These are phyloP conservation scores for Clepsis dumicolana DNA, from an alignment of 2,888 invertebrate species.

Conservation along the genomic window DNA sequence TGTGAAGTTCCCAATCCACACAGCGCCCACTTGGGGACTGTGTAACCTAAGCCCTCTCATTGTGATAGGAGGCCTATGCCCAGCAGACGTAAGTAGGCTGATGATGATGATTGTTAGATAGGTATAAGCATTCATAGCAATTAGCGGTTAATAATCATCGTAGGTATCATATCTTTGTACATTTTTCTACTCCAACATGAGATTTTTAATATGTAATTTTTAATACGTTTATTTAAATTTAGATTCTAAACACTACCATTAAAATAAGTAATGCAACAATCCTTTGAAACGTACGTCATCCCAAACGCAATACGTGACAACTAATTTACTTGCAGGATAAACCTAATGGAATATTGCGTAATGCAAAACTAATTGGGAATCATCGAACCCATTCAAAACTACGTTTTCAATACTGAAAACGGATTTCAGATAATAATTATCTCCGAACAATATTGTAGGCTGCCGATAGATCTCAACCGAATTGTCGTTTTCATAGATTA, in stretches of 20 bases:
- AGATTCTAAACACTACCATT: not conserved
- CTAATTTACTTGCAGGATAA: not conserved
- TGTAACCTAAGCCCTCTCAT: no score
- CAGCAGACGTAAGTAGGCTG: no score
- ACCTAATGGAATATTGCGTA: conserved; percentile 22
- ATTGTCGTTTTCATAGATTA: not conserved
- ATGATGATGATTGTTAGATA: no score
- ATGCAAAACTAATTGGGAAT: conserved; percentile 35
- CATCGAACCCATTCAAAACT: conserved; percentile 18
- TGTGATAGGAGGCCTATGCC: no score
- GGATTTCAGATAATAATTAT: conserved; percentile 34
- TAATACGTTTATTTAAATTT: no score
- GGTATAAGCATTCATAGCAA: no score
- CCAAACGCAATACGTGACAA: conserved; percentile 3
- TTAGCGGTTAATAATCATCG: no score
- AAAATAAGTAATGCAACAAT: not conserved
- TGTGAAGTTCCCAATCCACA: no score
- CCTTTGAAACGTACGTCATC: not conserved
- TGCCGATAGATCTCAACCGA: not conserved
- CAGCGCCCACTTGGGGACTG: no score
- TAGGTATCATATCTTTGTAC: no score
- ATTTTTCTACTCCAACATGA: no score
- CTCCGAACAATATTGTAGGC: conserved; percentile 12
- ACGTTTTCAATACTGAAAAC: conserved; percentile 31
- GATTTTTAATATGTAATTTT: no score